Conservation (phyloP, 1,140 invertebrate species). For the Hydropsyche tenuis region DNA sequence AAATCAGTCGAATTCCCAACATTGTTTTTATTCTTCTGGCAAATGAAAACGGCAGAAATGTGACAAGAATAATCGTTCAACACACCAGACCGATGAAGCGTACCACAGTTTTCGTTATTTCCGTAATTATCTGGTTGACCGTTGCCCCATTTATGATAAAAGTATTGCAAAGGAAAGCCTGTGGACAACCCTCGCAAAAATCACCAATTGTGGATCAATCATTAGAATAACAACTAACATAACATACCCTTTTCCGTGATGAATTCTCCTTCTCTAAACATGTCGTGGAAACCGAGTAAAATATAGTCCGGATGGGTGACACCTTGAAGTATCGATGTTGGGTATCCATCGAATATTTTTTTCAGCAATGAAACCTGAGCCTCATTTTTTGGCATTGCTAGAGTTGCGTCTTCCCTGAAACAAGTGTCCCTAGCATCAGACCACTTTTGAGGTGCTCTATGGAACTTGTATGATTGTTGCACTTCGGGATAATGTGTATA, state of each 20-base stretch:
- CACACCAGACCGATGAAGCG: constrained; percentile 49
- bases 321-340: background rate
- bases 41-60: background rate
- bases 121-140: constrained; percentile 52
- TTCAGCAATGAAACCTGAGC: background rate
- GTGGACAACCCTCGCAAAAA: background rate
- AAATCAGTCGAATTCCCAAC: background rate
- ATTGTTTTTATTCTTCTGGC: constrained; percentile 11
- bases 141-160: constrained; percentile 52
- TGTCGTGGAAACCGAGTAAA: constrained; percentile 23
- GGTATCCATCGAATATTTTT: constrained; percentile 1
- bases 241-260: constrained; percentile 9
- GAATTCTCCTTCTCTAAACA: constrained; percentile 18
- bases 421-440: background rate
- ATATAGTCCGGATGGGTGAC: constrained; percentile 10
- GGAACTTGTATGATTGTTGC: constrained; percentile 19
- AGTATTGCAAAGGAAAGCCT: constrained; percentile 1
- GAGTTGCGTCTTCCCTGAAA: background rate
- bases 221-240: background rate
- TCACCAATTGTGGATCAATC: background rate
- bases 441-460: background rate
- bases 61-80: constrained; percentile 49
- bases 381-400: constrained; percentile 29
- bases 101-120: constrained; percentile 52
- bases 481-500: constrained; percentile 13